phyloP scores from a whole-genome alignment of 2,888 invertebrate genomes.

The Cheilosia urbana region DNA sequence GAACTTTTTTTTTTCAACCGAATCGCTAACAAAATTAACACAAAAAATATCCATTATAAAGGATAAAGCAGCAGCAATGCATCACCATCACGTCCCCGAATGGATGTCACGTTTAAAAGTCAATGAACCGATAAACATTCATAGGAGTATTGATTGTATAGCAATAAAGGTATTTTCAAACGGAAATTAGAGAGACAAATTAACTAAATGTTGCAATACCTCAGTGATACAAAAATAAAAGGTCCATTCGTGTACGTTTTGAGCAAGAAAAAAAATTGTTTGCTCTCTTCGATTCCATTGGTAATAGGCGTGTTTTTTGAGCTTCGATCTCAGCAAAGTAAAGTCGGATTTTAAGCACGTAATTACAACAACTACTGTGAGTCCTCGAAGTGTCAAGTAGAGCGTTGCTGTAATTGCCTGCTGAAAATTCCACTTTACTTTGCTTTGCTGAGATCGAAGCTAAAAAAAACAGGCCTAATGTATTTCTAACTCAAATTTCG shows the following conservation, averaged over 20 bases:
- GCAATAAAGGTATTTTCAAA: slow-evolving; percentile 85
- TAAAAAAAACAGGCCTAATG: too few relatives aligned
- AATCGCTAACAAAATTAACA: slow-evolving; percentile 3
- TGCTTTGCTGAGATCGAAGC: too few relatives aligned
- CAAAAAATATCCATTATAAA: slow-evolving; percentile 37
- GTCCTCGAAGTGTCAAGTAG: too few relatives aligned
- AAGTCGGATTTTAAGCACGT: too few relatives aligned
- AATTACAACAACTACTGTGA: too few relatives aligned
- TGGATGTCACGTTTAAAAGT: slow-evolving; percentile 87
- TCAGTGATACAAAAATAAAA: neutral
- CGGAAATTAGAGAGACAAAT: slow-evolving; percentile 4
- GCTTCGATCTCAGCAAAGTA: too few relatives aligned
- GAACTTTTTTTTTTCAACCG: neutral
- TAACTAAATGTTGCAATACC: slow-evolving; percentile 35
- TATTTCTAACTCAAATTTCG: too few relatives aligned
- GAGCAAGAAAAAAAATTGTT: too few relatives aligned
- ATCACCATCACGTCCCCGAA: slow-evolving; percentile 85
- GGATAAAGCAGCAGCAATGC: slow-evolving; percentile 71
- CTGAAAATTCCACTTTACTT: too few relatives aligned
- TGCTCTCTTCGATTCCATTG: too few relatives aligned
- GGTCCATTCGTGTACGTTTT: neutral
- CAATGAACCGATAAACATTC: slow-evolving; percentile 86
- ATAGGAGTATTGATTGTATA: slow-evolving; percentile 92
- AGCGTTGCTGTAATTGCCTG: too few relatives aligned
- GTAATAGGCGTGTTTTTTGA: too few relatives aligned